Percentiles rank a stretch among this genome's conserved stretches.
These are phyloP conservation scores for Aldrovandia affinis DNA, from an alignment of 2,797 vertebrate genomes.

Conservation along the genomic window DNA sequence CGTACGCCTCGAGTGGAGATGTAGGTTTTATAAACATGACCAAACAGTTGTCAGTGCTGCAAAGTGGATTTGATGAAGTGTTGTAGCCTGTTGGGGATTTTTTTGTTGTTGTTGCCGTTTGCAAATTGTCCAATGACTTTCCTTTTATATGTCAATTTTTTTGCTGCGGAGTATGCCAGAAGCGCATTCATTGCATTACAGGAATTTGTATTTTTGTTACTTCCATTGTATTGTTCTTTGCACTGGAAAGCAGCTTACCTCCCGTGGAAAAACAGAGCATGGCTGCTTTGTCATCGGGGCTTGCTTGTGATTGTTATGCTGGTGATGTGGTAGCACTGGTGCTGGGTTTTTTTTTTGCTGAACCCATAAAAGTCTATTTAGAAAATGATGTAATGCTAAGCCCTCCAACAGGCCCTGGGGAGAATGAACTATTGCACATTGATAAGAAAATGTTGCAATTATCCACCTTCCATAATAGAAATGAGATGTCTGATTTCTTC, in stretches of 20 bases:
- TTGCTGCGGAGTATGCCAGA: not conserved
- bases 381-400: constrained; percentile 64
- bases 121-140: not conserved
- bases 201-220: constrained; percentile 57
- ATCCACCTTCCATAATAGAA: constrained; percentile 71
- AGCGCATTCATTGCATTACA: not conserved
- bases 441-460: constrained; percentile 74
- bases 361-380: constrained; percentile 58
- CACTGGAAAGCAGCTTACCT: constrained; percentile 57
- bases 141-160: not conserved
- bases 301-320: constrained; percentile 33
- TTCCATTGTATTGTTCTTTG: constrained; percentile 61
- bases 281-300: constrained; percentile 43
- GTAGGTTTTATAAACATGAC: not conserved
- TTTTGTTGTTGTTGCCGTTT: not conserved
- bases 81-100: not conserved
- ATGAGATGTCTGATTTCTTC: constrained; percentile 75
- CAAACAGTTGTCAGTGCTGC: not conserved
- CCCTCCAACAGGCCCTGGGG: constrained; percentile 56
- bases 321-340: constrained; percentile 43
- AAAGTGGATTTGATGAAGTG: not conserved
- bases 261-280: constrained; percentile 46
- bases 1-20: not conserved
- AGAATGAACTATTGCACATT: constrained; percentile 64
- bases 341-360: constrained; percentile 24